Conservation (phyloP, 2,797 vertebrate genomes). For the Euthynnus affinis region DNA sequence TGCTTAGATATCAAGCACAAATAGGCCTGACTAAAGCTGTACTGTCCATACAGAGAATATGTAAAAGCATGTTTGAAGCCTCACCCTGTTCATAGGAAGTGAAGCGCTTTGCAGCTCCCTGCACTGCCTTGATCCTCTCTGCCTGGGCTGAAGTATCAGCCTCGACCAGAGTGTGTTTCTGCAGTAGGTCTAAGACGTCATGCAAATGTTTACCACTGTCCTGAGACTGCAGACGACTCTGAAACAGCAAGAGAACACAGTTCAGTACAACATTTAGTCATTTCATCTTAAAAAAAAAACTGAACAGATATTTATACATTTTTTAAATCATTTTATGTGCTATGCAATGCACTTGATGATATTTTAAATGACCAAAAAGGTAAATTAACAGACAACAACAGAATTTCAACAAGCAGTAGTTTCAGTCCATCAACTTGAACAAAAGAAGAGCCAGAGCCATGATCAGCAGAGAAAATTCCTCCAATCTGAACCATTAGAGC, state of each 20-base stretch:
- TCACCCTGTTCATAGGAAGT: slow-evolving; percentile 88
- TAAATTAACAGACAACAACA: not conserved
- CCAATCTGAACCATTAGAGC: not conserved
- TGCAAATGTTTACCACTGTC: slow-evolving; percentile 95
- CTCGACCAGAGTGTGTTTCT: slow-evolving; percentile 94
- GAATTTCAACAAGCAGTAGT: slow-evolving; percentile 3
- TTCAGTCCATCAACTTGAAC: slow-evolving; percentile 13
- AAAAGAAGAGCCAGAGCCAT: slow-evolving; percentile 6
- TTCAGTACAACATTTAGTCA: slow-evolving; percentile 7
- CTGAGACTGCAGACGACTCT: slow-evolving; percentile 93
- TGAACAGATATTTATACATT: not conserved
- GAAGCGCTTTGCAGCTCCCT: slow-evolving; percentile 89
- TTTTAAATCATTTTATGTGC: not conserved
- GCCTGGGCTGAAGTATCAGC: slow-evolving; percentile 95
- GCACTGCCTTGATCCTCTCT: slow-evolving; percentile 90
- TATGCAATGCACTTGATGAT: not conserved
- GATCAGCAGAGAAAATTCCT: slow-evolving; percentile 3
- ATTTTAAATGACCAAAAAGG: slow-evolving; percentile 7
- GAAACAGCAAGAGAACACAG: slow-evolving; percentile 50
- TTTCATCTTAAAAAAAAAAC: slow-evolving; percentile 18
- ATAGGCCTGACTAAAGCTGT: slow-evolving; percentile 4
- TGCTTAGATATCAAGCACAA: slow-evolving; percentile 19
- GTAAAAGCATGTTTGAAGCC: slow-evolving; percentile 26
- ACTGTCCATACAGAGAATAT: not conserved
- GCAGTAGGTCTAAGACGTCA: slow-evolving; percentile 94